phyloP scores from a whole-genome alignment of 2,888 invertebrate genomes.

The Coelinius sp. region DNA sequence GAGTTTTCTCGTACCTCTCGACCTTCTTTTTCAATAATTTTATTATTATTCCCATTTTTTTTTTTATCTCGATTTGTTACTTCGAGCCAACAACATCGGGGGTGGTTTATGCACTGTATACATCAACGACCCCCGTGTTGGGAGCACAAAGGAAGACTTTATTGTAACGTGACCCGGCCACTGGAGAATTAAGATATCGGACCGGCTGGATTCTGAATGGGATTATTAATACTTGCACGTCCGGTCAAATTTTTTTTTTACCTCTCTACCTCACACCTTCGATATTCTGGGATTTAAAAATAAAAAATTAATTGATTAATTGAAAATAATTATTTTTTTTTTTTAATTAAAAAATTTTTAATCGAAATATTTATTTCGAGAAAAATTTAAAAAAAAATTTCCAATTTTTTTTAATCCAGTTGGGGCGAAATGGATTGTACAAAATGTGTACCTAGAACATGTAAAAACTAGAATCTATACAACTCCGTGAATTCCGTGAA shows the following conservation, averaged over 20 bases:
- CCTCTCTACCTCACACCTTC: constrained; percentile 19
- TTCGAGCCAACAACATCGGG: constrained; percentile 15
- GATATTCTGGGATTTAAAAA: no score
- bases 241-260: background rate
- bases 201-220: constrained; percentile 52
- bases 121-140: background rate
- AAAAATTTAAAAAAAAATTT: no score
- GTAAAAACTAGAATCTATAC: constrained; percentile 20
- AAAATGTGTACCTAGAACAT: no score
- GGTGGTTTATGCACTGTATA: constrained; percentile 5
- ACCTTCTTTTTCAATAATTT: constrained; percentile 50
- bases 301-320: no score
- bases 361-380: no score
- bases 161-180: constrained; percentile 61
- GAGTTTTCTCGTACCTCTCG: constrained; percentile 46
- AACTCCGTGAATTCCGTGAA: constrained; percentile 44
- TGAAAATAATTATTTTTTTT: no score
- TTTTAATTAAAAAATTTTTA: no score
- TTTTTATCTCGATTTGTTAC: constrained; percentile 14
- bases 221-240: constrained; percentile 56
- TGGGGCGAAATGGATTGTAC: no score
- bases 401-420: no score
- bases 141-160: constrained; percentile 58
- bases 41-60: constrained; percentile 28
- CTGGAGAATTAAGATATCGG: constrained; percentile 65